Evolutionary conservation across 2,797 vertebrate species (phyloP).

Genomic region (Sciurus carolinensis): DNA sequence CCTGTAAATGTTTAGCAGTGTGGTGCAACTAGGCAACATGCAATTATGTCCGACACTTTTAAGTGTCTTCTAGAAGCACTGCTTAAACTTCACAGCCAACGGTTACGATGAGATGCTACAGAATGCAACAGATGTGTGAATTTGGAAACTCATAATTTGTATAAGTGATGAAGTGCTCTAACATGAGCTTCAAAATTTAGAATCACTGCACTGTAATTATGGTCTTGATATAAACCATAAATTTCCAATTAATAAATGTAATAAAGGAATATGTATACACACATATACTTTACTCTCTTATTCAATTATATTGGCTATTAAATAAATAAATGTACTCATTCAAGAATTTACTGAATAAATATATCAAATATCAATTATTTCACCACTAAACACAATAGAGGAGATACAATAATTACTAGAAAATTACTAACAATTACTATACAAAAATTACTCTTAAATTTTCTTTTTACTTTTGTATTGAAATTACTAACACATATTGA

Average conservation of each 20-base stretch:
- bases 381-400: background rate
- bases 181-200: constrained; percentile 66
- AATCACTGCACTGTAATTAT: constrained; percentile 68
- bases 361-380: constrained; percentile 34
- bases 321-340: constrained; percentile 51
- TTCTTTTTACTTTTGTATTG: background rate
- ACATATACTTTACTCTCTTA: constrained; percentile 25
- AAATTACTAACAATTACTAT: no score
- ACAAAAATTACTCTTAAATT: background rate
- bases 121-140: constrained; percentile 69
- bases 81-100: constrained; percentile 71
- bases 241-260: constrained; percentile 58
- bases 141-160: constrained; percentile 67
- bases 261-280: background rate
- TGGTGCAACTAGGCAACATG: constrained; percentile 49
- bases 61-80: constrained; percentile 58
- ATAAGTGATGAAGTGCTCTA: constrained; percentile 67
- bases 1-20: constrained; percentile 39
- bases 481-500: background rate
- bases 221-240: constrained; percentile 65
- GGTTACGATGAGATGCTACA: constrained; percentile 48
- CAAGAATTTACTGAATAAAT: constrained; percentile 54
- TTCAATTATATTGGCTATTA: constrained; percentile 25
- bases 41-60: constrained; percentile 70
- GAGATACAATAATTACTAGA: constrained; percentile 37